These are phyloP conservation scores for Tiliacea aurago DNA, from an alignment of 2,888 invertebrate genomes.

Conservation along the genomic window DNA sequence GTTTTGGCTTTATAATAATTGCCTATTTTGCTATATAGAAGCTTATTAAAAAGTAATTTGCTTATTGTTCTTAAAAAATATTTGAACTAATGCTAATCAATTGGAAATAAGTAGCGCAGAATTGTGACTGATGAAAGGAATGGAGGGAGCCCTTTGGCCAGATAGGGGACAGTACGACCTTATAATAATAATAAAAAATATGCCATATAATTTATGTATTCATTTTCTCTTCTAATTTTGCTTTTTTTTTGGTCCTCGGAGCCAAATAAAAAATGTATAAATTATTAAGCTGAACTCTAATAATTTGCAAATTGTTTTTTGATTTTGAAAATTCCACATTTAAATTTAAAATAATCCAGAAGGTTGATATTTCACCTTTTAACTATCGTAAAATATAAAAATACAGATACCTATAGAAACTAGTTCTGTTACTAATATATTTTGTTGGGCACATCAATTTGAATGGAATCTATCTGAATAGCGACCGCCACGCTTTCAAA, in stretches of 20 bases:
- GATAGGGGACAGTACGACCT: neutral
- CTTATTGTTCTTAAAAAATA: neutral
- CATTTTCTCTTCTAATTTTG: neutral
- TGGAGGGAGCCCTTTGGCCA: neutral
- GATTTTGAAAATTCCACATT: neutral
- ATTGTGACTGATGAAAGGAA: neutral
- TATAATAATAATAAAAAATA: neutral
- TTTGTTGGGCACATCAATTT: conserved; percentile 19
- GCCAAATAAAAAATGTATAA: too few relatives aligned
- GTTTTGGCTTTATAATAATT: neutral
- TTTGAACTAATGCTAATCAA: neutral
- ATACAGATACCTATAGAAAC: neutral
- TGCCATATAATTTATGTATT: too few relatives aligned
- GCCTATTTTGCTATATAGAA: neutral
- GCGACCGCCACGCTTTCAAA: conserved; percentile 28
- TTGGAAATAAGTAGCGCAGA: neutral
- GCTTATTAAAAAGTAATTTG: too few relatives aligned
- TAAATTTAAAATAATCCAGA: neutral
- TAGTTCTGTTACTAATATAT: neutral
- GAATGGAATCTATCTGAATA: conserved; percentile 31
- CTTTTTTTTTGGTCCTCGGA: neutral
- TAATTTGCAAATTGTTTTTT: neutral
- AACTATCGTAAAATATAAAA: neutral
- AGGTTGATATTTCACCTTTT: neutral
- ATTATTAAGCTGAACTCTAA: neutral